Evolutionary conservation across 2,797 vertebrate species (phyloP), one percentile per base, ranked within the genome.

Genomic region (Sparus aurata): DNA sequence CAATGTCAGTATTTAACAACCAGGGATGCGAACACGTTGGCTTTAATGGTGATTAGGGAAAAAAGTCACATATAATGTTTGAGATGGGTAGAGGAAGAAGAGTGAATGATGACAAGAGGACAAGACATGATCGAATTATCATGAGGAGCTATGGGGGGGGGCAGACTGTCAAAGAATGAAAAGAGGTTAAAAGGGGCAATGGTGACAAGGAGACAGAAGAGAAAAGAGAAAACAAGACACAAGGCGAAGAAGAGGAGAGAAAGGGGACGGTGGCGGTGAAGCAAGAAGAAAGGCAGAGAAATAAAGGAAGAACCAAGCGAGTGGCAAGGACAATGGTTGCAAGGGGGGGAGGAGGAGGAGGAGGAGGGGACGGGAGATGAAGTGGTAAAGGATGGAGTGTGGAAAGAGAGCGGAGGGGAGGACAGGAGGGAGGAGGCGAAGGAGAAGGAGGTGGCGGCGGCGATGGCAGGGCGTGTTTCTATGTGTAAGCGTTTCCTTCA

Each of bases 401-500:
- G 76, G 86, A 89, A 77, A 53, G 88, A 91, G 91, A 92, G 91
- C 61, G 79, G 84, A 90, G 87, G 83, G 89, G 88, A 88, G 88
- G 90, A 91, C 84, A 89, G 79, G 76, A 87, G 79, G 75, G 70
- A 71, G 79, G 84, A 74, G 71, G 62, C 73, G 84, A 72, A 83
- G 75, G 75, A 77, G 84, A 47, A 58, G 85, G 83, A 45, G 73
- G 86, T 12, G 73, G 77, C 23, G 30, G 84, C 9, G 75, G 83
- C 52, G 55, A 34, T 45, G 81, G 83, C 84, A 70, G 90, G 74
- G 75, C 79, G 87, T 89, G 89, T 92, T 91, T 92, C 86, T 84
- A 82, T 88, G 93, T 91, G 91, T 92, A 91, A 93, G 93, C 86
- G 84, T 92, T 94, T 93, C 91, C 93, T 91, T 92, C 93, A 91